Evolutionary conservation across 2,888 invertebrate genomes (phyloP).

Genomic region (Rhagophthalmus giganteus): DNA sequence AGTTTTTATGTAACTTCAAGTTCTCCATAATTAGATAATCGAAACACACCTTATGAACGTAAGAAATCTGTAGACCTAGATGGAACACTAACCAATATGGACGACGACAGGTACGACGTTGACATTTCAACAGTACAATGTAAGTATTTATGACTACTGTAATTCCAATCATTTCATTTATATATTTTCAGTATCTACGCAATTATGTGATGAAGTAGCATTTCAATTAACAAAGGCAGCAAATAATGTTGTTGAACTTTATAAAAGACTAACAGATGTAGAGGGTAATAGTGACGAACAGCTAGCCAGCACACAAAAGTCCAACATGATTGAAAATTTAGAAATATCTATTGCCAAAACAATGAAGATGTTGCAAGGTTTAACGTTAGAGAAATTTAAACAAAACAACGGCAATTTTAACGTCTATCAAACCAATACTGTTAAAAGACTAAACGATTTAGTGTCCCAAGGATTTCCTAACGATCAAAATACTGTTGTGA

Average conservation of each 20-base stretch:
- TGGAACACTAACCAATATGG: conserved; percentile 23
- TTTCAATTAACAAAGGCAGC: conserved; percentile 67
- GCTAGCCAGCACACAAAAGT: conserved; percentile 46
- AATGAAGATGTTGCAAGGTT: conserved; percentile 61
- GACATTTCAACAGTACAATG: conserved; percentile 56
- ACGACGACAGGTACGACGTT: background rate
- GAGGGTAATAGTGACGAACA: conserved; percentile 35
- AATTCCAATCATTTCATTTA: conserved; percentile 11
- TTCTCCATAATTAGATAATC: no score
- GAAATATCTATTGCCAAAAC: conserved; percentile 64
- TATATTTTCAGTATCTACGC: conserved; percentile 60
- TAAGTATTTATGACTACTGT: conserved; percentile 45
- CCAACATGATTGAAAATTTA: conserved; percentile 59
- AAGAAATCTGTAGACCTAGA: conserved; percentile 28
- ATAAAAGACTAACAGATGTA: conserved; percentile 65
- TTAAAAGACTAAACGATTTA: conserved; percentile 57
- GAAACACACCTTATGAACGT: conserved; percentile 13
- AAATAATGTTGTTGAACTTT: conserved; percentile 71
- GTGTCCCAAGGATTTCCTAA: conserved; percentile 49
- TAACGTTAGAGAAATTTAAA: conserved; percentile 51
- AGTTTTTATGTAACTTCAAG: no score
- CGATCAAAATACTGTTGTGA: conserved; percentile 59
- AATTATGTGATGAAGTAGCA: conserved; percentile 65
- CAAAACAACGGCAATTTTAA: conserved; percentile 51
- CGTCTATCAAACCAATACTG: conserved; percentile 57